Conservation (phyloP, 2,113 vertebrate genomes). For the Gymnarchus niloticus region DNA sequence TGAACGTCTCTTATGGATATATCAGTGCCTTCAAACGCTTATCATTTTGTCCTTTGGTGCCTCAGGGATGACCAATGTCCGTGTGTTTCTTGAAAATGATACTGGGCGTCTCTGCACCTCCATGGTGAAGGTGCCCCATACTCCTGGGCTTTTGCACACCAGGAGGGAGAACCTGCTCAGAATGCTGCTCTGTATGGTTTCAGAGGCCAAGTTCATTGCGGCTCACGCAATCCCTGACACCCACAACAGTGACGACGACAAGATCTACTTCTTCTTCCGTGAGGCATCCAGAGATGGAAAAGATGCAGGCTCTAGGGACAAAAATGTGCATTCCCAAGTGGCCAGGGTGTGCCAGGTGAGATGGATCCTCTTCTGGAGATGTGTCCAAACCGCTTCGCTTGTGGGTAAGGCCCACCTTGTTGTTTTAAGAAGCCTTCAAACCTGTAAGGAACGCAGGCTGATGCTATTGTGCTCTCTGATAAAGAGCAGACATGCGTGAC, state of each 20-base stretch:
- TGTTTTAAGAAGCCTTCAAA: neutral
- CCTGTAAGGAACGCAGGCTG: conserved; percentile 43
- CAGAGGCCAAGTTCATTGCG: conserved; percentile 90
- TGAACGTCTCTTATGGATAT: no score
- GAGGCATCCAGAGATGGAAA: conserved; percentile 72
- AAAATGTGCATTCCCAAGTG: conserved; percentile 83
- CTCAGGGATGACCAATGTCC: no score
- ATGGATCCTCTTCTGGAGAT: neutral
- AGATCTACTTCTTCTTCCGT: conserved; percentile 98
- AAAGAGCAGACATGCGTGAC: no score
- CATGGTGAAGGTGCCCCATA: neutral
- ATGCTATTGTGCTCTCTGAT: no score
- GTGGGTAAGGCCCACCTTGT: neutral
- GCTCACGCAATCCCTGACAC: conserved; percentile 89
- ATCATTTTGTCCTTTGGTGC: no score
- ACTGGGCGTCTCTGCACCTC: no score
- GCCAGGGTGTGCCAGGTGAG: conserved; percentile 90
- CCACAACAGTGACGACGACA: conserved; percentile 93
- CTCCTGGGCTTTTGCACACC: neutral
- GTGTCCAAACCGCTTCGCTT: neutral
- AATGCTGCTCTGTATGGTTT: neutral
- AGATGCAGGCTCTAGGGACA: conserved; percentile 66
- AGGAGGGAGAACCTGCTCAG: neutral
- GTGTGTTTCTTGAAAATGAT: no score
- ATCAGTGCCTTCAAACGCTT: no score